These are phyloP conservation scores for Illadopsis cleaveri DNA, from an alignment of 2,113 vertebrate species.

Conservation along the genomic window DNA sequence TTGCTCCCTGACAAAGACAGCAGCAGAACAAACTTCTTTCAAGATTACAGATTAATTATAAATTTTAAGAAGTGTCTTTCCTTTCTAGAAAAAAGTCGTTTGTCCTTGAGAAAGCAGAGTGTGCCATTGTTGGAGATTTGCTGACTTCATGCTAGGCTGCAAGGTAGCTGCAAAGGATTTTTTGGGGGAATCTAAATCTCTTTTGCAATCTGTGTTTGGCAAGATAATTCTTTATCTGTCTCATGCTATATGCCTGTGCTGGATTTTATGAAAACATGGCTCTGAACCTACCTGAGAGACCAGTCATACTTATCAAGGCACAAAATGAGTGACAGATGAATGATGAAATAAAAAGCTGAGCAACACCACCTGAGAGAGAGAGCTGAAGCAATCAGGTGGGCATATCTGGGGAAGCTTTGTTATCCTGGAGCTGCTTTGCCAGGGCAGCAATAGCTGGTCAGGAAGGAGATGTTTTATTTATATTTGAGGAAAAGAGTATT, in stretches of 20 bases:
- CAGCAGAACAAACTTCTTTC: background rate
- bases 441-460: background rate
- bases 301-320: background rate
- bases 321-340: background rate
- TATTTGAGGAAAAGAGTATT: background rate
- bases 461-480: background rate
- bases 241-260: accelerated
- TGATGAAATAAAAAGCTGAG: background rate
- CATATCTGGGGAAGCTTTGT: background rate
- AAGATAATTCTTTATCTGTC: background rate
- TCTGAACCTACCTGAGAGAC: background rate
- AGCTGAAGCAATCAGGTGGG: background rate
- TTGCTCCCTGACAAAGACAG: background rate
- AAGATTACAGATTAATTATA: background rate
- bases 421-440: background rate
- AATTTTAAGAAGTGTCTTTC: background rate
- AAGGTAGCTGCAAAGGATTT: background rate
- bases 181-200: background rate
- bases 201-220: background rate
- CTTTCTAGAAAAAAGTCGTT: background rate
- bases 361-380: background rate
- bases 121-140: background rate
- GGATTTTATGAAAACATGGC: background rate
- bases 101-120: background rate
- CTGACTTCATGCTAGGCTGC: background rate